Base-by-base conservation (phyloP, 2,113 vertebrate genomes). In the Amphiprion ocellaris region DNA sequence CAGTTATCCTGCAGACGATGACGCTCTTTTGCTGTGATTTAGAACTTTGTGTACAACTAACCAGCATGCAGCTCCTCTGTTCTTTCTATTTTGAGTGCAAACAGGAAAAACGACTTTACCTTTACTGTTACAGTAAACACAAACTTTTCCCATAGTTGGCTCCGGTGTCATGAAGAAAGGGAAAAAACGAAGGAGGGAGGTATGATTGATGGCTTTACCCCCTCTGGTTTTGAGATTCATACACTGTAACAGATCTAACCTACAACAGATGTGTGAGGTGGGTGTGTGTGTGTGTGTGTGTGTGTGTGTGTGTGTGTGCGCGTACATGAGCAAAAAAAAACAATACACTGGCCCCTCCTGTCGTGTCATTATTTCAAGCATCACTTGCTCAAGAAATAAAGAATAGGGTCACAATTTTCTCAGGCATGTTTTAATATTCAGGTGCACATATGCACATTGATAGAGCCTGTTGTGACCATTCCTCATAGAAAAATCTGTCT, bases 181-280 rank as follows among this genome's bases (percentile, higher is more conserved):
- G 10, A 71, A 14, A 69, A 21, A 33, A 53, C 19, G 53, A 47
- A 24, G 72, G 50, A 68, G 47, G 17, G 47, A 49, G 47, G 47
- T 17, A 56, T 83, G 87, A 90, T 82, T 88, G 88, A 91, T 92
- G 82, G 82, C 59, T 79, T 61, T 74, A 74, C 87, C 88, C 82
- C 80, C 83, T 77, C 74, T 74, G 52, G 71, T 84, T 74, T 72
- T 39, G 47, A 83, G 84, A 90, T 86, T 70, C 72, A 78, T 90
- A 46, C 65, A 59, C 52, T 88, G 81, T 79, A 88, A 85, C 78
- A 77, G 70, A 72, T 84, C 70, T 91, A 87, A 93, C 73, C 17
- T 60, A 76, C 77, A 87, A 85, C 91, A 92, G 90, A 92, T 91
- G 87, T 88, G 66, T 69, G 60, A 65, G 17, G 75, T 64, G 61